A percentile compares a stretch with the other conserved stretches of the same genome.
phyloP scores from a whole-genome alignment of 2,888 invertebrate genomes.

The Clusia tigrina region DNA sequence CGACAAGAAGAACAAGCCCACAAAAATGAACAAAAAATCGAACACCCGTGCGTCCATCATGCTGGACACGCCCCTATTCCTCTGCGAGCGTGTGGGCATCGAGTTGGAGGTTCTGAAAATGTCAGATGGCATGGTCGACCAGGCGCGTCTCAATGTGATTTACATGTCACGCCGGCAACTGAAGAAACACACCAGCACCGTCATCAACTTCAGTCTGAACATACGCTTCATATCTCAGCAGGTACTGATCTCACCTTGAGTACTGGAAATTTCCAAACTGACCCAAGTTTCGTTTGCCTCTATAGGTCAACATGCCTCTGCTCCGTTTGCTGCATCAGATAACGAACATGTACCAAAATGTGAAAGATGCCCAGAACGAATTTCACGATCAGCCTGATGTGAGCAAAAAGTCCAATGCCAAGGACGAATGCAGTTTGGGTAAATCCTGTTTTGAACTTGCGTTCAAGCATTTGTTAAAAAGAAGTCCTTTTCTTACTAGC shows the following conservation, averaged over 20 bases:
- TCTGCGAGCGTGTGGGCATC: constrained; percentile 89
- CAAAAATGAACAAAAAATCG: constrained; percentile 55
- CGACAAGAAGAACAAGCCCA: constrained; percentile 67
- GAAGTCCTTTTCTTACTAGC: constrained; percentile 42
- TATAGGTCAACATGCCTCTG: constrained; percentile 90
- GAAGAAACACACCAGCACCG: constrained; percentile 90
- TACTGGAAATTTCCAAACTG: neutral
- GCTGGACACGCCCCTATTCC: constrained; percentile 77
- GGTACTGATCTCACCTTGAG: constrained; percentile 62
- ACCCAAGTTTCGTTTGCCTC: neutral
- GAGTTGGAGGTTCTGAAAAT: constrained; percentile 90
- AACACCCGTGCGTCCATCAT: constrained; percentile 53
- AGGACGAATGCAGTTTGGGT: constrained; percentile 72
- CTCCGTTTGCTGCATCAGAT: constrained; percentile 93
- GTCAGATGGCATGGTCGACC: constrained; percentile 87
- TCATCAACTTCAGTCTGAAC: constrained; percentile 88
- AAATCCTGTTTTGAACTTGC: constrained; percentile 22
- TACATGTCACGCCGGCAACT: constrained; percentile 87
- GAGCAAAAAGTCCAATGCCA: constrained; percentile 65
- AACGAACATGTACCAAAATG: constrained; percentile 96
- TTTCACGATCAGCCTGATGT: constrained; percentile 75
- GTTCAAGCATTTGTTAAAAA: constrained; percentile 1
- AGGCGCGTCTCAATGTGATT: constrained; percentile 83
- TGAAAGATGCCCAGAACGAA: constrained; percentile 92
- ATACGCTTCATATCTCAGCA: constrained; percentile 92